Conservation (phyloP, 2,113 vertebrate species). For the Peromyscus californicus region DNA sequence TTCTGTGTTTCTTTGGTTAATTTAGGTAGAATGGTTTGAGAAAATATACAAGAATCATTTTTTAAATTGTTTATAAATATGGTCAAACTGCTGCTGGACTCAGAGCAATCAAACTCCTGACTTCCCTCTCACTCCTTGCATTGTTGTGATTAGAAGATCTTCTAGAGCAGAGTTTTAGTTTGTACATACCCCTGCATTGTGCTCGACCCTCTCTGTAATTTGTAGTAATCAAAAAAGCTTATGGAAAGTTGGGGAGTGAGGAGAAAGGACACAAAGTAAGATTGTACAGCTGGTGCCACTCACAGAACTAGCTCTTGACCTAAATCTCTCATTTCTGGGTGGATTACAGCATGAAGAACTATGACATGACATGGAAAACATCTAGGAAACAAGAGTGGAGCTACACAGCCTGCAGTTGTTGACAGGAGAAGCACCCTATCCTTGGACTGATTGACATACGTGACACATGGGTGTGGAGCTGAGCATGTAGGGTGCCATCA, state of each 20-base stretch:
- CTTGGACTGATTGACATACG: not conserved
- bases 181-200: not conserved
- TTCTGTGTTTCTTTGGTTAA: not conserved
- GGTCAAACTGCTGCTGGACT: conserved; percentile 17
- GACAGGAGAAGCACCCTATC: not conserved
- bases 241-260: not conserved
- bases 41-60: not conserved
- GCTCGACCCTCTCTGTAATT: conserved; percentile 30
- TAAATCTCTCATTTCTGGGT: conserved; percentile 24
- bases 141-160: not conserved
- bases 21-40: not conserved
- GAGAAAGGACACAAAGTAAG: conserved; percentile 8
- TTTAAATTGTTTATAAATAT: conserved; percentile 21
- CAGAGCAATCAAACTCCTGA: conserved; percentile 27
- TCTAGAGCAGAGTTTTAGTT: not conserved
- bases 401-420: not conserved
- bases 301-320: not conserved
- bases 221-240: conserved; percentile 45
- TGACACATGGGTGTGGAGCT: not conserved
- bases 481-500: not conserved
- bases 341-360: conserved; percentile 28
- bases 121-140: not conserved
- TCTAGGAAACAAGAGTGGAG: not conserved
- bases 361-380: not conserved
- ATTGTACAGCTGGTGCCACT: not conserved